A percentile compares a stretch with the other conserved stretches of the same genome.
phyloP scores from a whole-genome alignment of 2,888 invertebrate genomes.

The Celastrina argiolus region DNA sequence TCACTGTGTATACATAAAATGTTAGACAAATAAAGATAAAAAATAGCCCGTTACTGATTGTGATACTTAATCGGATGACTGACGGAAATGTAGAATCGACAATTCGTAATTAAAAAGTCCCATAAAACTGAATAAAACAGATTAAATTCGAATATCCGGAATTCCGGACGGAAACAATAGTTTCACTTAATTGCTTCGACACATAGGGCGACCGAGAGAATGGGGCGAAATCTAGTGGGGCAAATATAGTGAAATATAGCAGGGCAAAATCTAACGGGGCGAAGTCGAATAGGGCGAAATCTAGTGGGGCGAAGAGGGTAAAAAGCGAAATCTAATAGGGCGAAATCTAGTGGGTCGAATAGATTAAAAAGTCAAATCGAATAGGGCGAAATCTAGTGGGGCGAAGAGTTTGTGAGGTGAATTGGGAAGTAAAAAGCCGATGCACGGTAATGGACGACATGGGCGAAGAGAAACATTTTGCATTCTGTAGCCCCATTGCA shows the following conservation, averaged over 20 bases:
- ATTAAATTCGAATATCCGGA: conserved; percentile 3
- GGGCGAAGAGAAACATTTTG: neutral
- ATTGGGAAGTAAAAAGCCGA: conserved; percentile 6
- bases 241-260: neutral
- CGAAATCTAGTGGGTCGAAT: neutral
- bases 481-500: conserved; percentile 14
- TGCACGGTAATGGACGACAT: conserved; percentile 13
- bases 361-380: too few relatives aligned
- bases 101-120: conserved; percentile 10
- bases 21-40: too few relatives aligned
- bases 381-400: neutral
- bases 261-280: too few relatives aligned
- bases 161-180: neutral
- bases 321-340: neutral
- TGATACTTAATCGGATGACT: neutral
- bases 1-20: too few relatives aligned
- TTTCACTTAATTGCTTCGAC: conserved; percentile 17
- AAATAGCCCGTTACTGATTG: too few relatives aligned
- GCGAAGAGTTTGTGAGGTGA: neutral
- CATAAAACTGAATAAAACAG: neutral
- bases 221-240: neutral
- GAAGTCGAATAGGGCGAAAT: neutral
- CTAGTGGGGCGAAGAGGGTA: neutral
- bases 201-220: neutral
- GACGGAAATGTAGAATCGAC: neutral